Percentiles rank a stretch among this genome's conserved stretches.
Evolutionary conservation across 2,113 vertebrate species (phyloP).

Genomic region (Pterocles orientalis): DNA sequence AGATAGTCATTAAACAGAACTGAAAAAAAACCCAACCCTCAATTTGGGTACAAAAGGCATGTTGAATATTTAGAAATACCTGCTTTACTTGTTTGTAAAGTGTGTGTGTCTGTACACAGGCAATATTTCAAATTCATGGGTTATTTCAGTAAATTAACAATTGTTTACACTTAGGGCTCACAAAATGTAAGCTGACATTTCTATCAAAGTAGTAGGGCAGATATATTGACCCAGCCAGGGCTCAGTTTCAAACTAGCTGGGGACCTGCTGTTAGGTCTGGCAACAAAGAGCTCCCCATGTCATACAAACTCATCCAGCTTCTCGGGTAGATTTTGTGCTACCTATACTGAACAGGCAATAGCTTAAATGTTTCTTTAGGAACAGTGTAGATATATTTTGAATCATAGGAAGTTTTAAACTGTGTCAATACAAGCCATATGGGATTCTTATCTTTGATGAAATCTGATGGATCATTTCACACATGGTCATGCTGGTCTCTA

Average conservation of each 20-base stretch:
- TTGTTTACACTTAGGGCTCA: background rate
- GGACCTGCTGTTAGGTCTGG: background rate
- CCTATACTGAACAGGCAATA: background rate
- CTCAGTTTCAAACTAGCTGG: background rate
- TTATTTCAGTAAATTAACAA: background rate
- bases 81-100: background rate
- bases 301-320: background rate
- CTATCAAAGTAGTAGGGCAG: background rate
- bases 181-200: background rate
- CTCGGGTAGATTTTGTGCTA: background rate
- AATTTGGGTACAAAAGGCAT: background rate
- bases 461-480: slow-evolving; percentile 55
- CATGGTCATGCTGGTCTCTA: slow-evolving; percentile 44
- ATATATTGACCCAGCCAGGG: background rate
- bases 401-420: slow-evolving; percentile 5
- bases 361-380: background rate
- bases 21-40: background rate
- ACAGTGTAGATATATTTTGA: background rate
- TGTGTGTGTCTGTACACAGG: background rate
- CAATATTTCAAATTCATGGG: background rate
- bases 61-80: background rate
- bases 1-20: background rate
- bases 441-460: slow-evolving; percentile 52
- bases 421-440: slow-evolving; percentile 42
- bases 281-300: background rate